Evolutionary conservation across 64 coral and sea anemone species (phyloP).

Genomic region (Dendrophyllia cribrosa): DNA sequence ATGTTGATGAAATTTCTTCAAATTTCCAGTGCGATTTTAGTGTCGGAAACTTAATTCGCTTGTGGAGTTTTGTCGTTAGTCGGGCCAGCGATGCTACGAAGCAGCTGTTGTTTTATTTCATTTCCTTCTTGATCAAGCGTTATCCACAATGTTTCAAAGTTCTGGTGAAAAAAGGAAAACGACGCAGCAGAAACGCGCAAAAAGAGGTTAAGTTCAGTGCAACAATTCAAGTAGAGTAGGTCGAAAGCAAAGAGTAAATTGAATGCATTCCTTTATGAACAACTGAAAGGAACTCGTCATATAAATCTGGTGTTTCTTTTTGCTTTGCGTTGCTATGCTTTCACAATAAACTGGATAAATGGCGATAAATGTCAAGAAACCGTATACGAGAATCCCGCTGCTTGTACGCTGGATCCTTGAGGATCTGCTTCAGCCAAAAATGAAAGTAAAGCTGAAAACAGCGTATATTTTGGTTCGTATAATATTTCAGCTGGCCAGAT

Average conservation of each 20-base stretch:
- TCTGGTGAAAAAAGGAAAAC: constrained; percentile 6
- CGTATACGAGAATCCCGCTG: no score
- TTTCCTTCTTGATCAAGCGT: constrained; percentile 1
- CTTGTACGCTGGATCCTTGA: no score
- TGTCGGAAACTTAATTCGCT: not conserved
- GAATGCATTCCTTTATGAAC: not conserved
- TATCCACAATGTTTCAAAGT: constrained; percentile 42
- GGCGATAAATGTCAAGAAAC: no score
- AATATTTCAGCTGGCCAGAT: no score
- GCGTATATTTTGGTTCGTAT: no score
- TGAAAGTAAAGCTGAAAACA: no score
- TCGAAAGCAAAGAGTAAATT: not conserved
- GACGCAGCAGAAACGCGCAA: not conserved
- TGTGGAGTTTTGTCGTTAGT: constrained; percentile 7
- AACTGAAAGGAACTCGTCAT: no score
- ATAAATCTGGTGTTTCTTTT: not conserved
- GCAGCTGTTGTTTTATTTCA: not conserved
- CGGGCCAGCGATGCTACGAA: not conserved
- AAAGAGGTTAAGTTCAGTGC: not conserved
- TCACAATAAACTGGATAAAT: no score
- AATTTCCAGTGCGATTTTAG: not conserved
- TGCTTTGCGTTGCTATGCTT: not conserved
- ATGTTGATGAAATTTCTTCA: not conserved
- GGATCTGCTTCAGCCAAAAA: no score
- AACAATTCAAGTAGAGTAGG: not conserved